Percentiles rank a stretch among this genome's conserved stretches.
Evolutionary conservation across 2,888 invertebrate species (phyloP).

Genomic region (Caenorhabditis macrosperma): DNA sequence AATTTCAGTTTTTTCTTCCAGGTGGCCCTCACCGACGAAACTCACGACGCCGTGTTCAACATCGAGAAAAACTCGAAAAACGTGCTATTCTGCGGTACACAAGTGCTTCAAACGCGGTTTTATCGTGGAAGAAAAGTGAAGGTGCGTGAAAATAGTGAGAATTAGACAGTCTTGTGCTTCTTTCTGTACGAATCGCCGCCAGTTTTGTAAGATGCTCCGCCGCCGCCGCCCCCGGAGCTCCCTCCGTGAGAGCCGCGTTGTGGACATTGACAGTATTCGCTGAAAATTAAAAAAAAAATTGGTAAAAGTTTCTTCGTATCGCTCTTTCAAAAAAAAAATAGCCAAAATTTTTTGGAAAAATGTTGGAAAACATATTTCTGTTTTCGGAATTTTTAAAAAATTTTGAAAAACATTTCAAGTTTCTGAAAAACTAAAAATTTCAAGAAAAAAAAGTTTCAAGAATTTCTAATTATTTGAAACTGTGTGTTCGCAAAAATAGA

Average conservation of each 20-base stretch:
- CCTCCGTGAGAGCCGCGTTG: conserved; percentile 44
- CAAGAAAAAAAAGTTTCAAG: no score
- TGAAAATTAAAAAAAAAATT: conserved; percentile 32
- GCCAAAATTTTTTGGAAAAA: neutral
- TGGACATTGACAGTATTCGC: conserved; percentile 58
- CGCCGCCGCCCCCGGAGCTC: conserved; percentile 38
- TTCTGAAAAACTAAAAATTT: neutral
- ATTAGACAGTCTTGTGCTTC: conserved; percentile 10
- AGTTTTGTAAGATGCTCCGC: conserved; percentile 15
- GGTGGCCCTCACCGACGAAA: conserved; percentile 66
- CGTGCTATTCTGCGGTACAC: conserved; percentile 91
- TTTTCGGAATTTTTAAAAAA: neutral
- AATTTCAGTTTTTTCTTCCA: no score
- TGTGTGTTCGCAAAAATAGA: neutral
- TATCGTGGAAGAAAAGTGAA: conserved; percentile 80
- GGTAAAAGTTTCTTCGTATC: neutral
- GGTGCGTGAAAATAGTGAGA: conserved; percentile 48
- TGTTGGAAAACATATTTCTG: neutral
- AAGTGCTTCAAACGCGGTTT: conserved; percentile 89
- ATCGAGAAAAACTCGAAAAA: conserved; percentile 88
- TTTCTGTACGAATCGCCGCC: conserved; percentile 45
- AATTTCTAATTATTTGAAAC: neutral
- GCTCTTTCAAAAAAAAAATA: neutral
- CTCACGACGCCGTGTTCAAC: conserved; percentile 80
- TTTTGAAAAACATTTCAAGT: no score